Percentiles rank a stretch among this genome's conserved stretches.
These are phyloP conservation scores for Pangasius macronema DNA, from an alignment of 2,797 vertebrate species.

Conservation along the genomic window DNA sequence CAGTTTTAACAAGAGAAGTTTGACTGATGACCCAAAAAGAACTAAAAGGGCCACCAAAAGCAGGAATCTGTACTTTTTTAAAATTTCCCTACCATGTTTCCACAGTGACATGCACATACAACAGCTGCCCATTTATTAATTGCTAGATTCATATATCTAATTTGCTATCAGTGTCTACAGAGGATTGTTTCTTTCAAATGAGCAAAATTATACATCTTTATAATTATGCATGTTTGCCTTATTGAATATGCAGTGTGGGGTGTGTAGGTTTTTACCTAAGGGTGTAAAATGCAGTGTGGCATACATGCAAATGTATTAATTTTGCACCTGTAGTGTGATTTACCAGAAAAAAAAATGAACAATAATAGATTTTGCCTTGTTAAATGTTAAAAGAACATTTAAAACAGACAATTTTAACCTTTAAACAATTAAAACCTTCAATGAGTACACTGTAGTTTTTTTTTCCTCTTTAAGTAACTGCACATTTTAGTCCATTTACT, in stretches of 20 bases:
- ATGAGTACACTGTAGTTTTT: background rate
- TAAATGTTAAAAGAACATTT: background rate
- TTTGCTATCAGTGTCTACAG: background rate
- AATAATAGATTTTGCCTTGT: background rate
- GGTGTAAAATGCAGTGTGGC: constrained; percentile 6
- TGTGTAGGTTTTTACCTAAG: constrained; percentile 4
- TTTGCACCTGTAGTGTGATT: background rate
- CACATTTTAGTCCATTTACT: background rate
- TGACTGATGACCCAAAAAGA: constrained; percentile 53
- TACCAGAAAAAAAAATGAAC: too few species aligned
- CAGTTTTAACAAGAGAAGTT: constrained; percentile 37
- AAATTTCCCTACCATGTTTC: background rate
- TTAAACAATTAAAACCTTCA: too few species aligned
- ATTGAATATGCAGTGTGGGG: constrained; percentile 16
- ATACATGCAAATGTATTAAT: background rate
- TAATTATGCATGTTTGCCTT: constrained; percentile 12
- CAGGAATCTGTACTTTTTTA: background rate
- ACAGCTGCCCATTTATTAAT: constrained; percentile 1
- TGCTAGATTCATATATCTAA: background rate
- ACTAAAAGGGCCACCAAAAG: constrained; percentile 14
- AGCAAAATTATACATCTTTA: background rate
- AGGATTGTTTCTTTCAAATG: constrained; percentile 6
- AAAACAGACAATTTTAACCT: too few species aligned
- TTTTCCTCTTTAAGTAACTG: background rate
- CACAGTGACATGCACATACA: background rate